phyloP scores from a whole-genome alignment of 1,140 invertebrate genomes.

The Macrobrachium rosenbergii region DNA sequence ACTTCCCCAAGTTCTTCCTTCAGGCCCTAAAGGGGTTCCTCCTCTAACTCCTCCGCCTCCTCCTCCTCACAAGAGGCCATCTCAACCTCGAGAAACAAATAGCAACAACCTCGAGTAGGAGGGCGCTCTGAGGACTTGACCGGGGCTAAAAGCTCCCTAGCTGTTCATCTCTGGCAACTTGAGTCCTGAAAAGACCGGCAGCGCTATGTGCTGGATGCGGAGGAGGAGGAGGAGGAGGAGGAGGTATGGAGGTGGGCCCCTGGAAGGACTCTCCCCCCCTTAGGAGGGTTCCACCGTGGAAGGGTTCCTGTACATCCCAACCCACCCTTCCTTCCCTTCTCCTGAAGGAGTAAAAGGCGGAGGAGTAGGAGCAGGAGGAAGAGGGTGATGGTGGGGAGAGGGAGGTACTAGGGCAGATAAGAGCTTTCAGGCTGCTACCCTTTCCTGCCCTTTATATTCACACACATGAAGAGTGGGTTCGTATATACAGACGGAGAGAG shows the following conservation, averaged over 20 bases:
- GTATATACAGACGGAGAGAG: background rate
- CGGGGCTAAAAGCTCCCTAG: constrained; percentile 45
- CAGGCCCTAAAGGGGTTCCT: no score
- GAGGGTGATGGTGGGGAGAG: background rate
- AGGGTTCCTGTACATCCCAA: no score
- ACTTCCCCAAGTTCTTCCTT: no score
- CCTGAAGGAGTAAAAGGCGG: no score
- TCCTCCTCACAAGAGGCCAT: constrained; percentile 44
- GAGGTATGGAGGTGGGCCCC: background rate
- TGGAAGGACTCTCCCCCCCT: background rate
- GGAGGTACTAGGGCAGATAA: background rate
- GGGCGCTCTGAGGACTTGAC: constrained; percentile 43
- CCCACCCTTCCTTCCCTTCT: no score
- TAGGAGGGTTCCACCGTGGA: no score
- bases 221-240: background rate
- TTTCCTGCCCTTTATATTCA: no score
- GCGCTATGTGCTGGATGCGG: background rate
- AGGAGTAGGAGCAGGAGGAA: background rate
- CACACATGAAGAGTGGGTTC: background rate
- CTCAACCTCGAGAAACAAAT: constrained; percentile 40
- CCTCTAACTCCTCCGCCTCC: constrained; percentile 26
- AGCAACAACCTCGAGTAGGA: constrained; percentile 10
- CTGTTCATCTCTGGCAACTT: constrained; percentile 44
- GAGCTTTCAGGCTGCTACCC: background rate
- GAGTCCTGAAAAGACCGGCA: constrained; percentile 42